Conservation (phyloP, 2,113 vertebrate species). For the Anoplopoma fimbria region DNA sequence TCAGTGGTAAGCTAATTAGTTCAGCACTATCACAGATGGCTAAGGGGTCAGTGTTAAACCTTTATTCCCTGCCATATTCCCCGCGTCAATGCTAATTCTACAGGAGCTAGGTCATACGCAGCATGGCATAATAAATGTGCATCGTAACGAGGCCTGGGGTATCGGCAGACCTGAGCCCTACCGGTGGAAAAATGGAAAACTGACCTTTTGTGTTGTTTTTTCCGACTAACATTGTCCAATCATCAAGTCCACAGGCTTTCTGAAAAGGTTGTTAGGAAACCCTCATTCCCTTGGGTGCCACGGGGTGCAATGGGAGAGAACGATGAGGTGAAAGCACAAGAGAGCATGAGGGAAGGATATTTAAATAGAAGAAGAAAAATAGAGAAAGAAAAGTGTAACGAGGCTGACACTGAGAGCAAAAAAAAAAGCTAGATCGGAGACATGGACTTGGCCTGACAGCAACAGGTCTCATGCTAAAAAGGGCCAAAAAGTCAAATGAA, state of each 20-base stretch:
- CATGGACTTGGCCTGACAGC: constrained; percentile 38
- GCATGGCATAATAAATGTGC: constrained; percentile 47
- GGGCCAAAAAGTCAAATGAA: constrained; percentile 10
- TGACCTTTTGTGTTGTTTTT: constrained; percentile 59
- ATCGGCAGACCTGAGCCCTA: constrained; percentile 12
- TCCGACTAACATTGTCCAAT: constrained; percentile 23
- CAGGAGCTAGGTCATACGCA: constrained; percentile 57
- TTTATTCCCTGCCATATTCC: constrained; percentile 72
- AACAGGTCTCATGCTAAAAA: constrained; percentile 17
- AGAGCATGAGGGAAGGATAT: constrained; percentile 16
- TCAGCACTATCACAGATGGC: constrained; percentile 71
- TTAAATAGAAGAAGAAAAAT: constrained; percentile 10
- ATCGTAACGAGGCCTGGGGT: constrained; percentile 40
- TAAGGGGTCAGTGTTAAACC: constrained; percentile 72
- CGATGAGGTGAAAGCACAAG: constrained; percentile 17
- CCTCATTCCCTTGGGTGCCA: constrained; percentile 49
- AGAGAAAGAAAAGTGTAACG: constrained; percentile 7
- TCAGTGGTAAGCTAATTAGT: constrained; percentile 72
- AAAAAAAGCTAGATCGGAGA: constrained; percentile 11
- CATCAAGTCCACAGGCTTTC: constrained; percentile 47
- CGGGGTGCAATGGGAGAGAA: constrained; percentile 13
- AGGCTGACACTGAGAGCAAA: background rate
- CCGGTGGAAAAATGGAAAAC: constrained; percentile 41
- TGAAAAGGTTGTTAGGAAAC: constrained; percentile 58
- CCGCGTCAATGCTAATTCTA: constrained; percentile 63